Conservation (phyloP, 2,797 vertebrate species). For the Diplodus puntazzo region DNA sequence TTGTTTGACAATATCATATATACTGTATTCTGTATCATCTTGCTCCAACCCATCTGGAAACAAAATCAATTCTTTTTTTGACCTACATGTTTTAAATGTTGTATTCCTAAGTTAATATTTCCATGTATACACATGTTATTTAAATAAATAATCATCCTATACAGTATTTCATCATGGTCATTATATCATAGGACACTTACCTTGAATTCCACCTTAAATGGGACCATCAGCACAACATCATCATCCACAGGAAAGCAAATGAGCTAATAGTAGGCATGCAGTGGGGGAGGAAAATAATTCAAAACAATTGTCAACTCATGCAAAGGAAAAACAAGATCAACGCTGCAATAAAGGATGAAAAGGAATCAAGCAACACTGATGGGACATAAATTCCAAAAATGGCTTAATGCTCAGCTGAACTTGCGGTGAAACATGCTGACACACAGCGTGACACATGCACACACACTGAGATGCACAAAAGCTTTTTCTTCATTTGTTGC, state of each 20-base stretch:
- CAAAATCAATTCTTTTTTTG: too few species aligned
- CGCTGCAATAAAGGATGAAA: background rate
- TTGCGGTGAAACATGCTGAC: constrained; percentile 8
- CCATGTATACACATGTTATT: too few species aligned
- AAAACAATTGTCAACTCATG: constrained; percentile 54
- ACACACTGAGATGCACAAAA: background rate
- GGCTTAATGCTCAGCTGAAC: background rate
- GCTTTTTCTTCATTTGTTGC: background rate
- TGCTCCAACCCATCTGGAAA: too few species aligned
- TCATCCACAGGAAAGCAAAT: constrained; percentile 76
- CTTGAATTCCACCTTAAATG: constrained; percentile 43
- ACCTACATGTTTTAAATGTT: too few species aligned
- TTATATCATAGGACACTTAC: constrained; percentile 49
- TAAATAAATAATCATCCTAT: background rate
- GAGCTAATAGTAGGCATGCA: constrained; percentile 75
- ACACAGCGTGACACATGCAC: background rate
- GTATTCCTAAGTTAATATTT: too few species aligned
- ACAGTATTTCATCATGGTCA: too few species aligned
- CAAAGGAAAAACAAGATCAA: constrained; percentile 38
- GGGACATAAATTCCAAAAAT: constrained; percentile 12
- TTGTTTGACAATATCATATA: too few species aligned
- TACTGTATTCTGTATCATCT: too few species aligned
- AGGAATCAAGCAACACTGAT: constrained; percentile 8
- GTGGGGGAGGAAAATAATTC: constrained; percentile 53
- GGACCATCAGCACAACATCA: constrained; percentile 67